phyloP scores from a whole-genome alignment of 1,140 invertebrate genomes.

The Halesus radiatus region DNA sequence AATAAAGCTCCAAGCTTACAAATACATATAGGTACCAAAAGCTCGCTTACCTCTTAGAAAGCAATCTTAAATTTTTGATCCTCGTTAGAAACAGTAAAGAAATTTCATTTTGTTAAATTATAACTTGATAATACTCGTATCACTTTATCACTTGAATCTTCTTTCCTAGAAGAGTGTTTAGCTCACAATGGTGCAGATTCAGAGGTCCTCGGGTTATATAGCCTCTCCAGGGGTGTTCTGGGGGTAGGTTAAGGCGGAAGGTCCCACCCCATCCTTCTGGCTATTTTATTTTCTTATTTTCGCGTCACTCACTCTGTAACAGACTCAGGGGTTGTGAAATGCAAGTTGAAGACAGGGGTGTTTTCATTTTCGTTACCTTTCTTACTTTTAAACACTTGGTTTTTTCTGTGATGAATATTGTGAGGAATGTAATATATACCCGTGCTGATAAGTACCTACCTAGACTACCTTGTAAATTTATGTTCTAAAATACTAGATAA shows the following conservation, averaged over 20 bases:
- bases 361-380: too few relatives aligned
- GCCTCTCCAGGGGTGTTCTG: slow-evolving; percentile 12
- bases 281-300: slow-evolving; percentile 37
- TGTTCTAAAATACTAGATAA: too few relatives aligned
- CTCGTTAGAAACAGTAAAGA: neutral
- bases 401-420: too few relatives aligned
- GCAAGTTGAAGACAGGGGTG: too few relatives aligned
- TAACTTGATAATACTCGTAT: neutral
- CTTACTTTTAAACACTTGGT: too few relatives aligned
- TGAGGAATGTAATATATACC: too few relatives aligned
- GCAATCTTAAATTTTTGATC: neutral
- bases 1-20: neutral
- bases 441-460: too few relatives aligned
- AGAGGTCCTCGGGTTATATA: slow-evolving; percentile 23
- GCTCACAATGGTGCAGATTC: slow-evolving; percentile 5
- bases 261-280: neutral
- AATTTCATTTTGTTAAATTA: slow-evolving; percentile 19
- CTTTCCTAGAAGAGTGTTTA: neutral
- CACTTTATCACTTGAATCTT: neutral
- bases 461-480: too few relatives aligned
- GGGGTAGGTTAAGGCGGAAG: neutral
- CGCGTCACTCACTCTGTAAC: slow-evolving; percentile 28
- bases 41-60: neutral
- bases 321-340: neutral
- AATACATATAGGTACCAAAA: neutral